A percentile compares a stretch with the other conserved stretches of the same genome.
Evolutionary conservation across 2,888 invertebrate species (phyloP).

Genomic region (Thereva nobilitata): DNA sequence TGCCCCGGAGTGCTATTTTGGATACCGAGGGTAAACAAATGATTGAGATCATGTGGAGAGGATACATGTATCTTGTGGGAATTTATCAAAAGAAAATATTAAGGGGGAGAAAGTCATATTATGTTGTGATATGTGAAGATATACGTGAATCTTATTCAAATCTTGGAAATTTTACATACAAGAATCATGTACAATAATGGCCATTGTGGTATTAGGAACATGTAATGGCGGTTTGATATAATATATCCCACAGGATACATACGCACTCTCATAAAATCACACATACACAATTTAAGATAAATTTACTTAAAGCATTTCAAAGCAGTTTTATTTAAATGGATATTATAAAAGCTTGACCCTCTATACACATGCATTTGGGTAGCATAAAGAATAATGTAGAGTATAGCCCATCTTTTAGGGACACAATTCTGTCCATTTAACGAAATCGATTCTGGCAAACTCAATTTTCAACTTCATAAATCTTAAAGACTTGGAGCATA

Average conservation of each 20-base stretch:
- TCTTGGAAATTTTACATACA: slow-evolving; percentile 7
- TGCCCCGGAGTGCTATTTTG: not conserved
- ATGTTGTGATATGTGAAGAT: no score
- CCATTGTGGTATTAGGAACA: not conserved
- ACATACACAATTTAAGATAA: not conserved
- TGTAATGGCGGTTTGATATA: slow-evolving; percentile 16
- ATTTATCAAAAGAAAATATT: not conserved
- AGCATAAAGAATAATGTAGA: no score
- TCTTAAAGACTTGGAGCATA: not conserved
- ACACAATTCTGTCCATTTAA: no score
- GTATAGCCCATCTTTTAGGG: no score
- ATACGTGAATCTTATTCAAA: slow-evolving; percentile 5
- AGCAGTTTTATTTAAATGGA: no score
- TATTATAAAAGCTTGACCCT: no score
- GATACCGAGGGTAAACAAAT: slow-evolving; percentile 23
- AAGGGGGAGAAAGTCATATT: no score
- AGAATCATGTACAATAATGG: not conserved
- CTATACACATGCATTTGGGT: no score
- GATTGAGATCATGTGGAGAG: slow-evolving; percentile 26
- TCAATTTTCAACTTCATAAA: not conserved
- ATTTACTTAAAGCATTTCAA: not conserved
- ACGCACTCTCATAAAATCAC: slow-evolving; percentile 6
- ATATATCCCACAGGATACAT: not conserved
- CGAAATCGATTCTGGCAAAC: slow-evolving; percentile 7
- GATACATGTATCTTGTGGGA: slow-evolving; percentile 18